Evolutionary conservation across 2,797 vertebrate species (phyloP).

Genomic region (Onychomys torridus): DNA sequence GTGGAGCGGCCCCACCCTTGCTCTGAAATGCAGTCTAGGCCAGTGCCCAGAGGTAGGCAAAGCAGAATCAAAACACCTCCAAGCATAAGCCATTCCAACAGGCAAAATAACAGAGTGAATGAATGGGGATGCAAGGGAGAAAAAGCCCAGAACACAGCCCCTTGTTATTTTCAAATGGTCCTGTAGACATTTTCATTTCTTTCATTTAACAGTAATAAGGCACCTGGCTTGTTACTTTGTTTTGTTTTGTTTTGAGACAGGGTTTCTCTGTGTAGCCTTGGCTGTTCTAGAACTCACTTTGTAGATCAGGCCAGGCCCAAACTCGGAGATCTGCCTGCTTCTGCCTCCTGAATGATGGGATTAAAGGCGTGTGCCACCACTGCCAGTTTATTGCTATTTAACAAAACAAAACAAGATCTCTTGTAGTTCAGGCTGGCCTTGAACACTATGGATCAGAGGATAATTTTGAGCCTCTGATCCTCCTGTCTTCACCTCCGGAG

Average conservation of each 20-base stretch:
- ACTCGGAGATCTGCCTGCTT: background rate
- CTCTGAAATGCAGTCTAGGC: background rate
- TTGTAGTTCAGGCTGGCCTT: background rate
- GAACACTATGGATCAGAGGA: background rate
- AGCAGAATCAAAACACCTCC: background rate
- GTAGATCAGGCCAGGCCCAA: background rate
- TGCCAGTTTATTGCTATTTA: background rate
- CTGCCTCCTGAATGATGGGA: background rate
- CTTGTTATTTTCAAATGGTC: conserved; percentile 37
- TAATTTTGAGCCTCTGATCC: background rate
- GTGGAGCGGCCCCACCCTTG: background rate
- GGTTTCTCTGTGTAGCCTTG: background rate
- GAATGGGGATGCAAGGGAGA: background rate
- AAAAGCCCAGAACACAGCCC: conserved; percentile 14
- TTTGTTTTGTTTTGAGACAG: background rate
- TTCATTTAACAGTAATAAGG: background rate
- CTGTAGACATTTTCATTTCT: conserved; percentile 7
- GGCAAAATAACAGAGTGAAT: background rate
- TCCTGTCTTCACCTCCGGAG: background rate
- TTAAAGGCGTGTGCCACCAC: background rate
- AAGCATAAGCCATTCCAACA: background rate
- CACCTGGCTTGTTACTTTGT: background rate
- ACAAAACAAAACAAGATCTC: background rate
- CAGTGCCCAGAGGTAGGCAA: background rate
- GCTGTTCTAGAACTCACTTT: background rate